Conservation (phyloP, 1,140 invertebrate species). For the Lordiphosa collinella region DNA sequence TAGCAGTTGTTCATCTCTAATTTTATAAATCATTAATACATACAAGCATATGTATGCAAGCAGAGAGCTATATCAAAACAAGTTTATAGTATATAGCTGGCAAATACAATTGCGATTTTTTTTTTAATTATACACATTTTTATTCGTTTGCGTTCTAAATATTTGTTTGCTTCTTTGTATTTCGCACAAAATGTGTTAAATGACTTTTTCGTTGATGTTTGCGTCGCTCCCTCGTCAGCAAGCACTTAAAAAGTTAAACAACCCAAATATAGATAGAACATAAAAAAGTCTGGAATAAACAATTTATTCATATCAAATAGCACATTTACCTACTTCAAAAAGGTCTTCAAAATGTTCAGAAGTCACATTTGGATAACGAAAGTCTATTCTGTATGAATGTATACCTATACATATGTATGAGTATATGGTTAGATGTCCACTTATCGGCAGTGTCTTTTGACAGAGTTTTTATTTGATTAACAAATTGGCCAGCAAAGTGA, state of each 20-base stretch:
- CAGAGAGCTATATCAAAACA: too few species aligned
- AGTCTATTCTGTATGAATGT: too few species aligned
- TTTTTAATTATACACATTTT: constrained; percentile 55
- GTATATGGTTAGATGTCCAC: too few species aligned
- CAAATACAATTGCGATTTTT: constrained; percentile 68
- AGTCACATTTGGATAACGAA: too few species aligned
- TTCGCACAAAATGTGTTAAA: constrained; percentile 56
- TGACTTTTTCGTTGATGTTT: constrained; percentile 33
- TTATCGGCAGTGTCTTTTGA: too few species aligned
- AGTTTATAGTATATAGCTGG: constrained; percentile 4
- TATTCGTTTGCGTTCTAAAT: constrained; percentile 40
- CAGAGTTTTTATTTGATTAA: too few species aligned
- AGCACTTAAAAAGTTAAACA: constrained; percentile 27
- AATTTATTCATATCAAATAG: constrained; percentile 13
- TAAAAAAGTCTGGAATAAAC: constrained; percentile 20
- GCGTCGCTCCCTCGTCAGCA: constrained; percentile 19
- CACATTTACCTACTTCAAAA: too few species aligned
- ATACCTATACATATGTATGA: too few species aligned
- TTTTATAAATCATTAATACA: too few species aligned
- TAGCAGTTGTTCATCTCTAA: too few species aligned
- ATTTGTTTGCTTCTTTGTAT: constrained; percentile 18
- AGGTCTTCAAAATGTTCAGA: too few species aligned
- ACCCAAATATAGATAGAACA: constrained; percentile 20
- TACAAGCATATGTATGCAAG: too few species aligned
- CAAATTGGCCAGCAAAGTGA: constrained; percentile 32